Percentiles rank a stretch among this genome's conserved stretches.
Evolutionary conservation across 2,888 invertebrate genomes (phyloP).

Genomic region (Sturmia bella): DNA sequence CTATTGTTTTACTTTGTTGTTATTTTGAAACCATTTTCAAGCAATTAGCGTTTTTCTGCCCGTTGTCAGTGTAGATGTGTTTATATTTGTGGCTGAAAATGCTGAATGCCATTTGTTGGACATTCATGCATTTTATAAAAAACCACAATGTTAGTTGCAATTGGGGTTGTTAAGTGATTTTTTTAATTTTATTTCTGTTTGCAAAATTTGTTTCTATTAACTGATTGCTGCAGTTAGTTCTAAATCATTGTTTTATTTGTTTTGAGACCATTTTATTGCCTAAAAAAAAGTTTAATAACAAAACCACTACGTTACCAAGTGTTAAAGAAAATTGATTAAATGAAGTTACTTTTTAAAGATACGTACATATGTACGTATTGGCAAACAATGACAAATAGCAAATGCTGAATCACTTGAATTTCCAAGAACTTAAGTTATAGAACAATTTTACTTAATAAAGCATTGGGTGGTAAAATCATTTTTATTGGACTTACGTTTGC

Average conservation of each 20-base stretch:
- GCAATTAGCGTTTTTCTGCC: conserved; percentile 61
- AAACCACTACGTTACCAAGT: conserved; percentile 59
- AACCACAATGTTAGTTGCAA: conserved; percentile 66
- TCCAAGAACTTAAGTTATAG: too few species aligned
- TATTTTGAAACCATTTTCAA: conserved; percentile 59
- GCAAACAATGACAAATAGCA: too few species aligned
- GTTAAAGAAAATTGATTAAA: conserved; percentile 60
- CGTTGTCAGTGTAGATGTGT: conserved; percentile 1
- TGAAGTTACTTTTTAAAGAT: conserved; percentile 44
- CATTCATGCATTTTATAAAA: conserved; percentile 60
- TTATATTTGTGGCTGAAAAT: conserved; percentile 16
- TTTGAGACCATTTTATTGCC: conserved; percentile 16
- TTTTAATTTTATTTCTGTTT: conserved; percentile 17
- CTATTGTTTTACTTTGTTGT: conserved; percentile 52
- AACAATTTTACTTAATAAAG: too few species aligned
- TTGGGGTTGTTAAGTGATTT: conserved; percentile 59
- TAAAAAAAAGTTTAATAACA: not conserved
- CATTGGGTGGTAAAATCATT: too few species aligned
- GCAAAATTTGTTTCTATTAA: conserved; percentile 17
- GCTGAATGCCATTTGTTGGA: conserved; percentile 38
- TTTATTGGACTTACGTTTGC: too few species aligned
- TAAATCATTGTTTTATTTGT: conserved; percentile 39
- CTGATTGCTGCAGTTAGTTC: conserved; percentile 25
- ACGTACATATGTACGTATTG: not conserved
- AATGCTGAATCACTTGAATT: too few species aligned